Conservation (phyloP, 2,797 vertebrate genomes). For the Paratrypauchen microcephalus region DNA sequence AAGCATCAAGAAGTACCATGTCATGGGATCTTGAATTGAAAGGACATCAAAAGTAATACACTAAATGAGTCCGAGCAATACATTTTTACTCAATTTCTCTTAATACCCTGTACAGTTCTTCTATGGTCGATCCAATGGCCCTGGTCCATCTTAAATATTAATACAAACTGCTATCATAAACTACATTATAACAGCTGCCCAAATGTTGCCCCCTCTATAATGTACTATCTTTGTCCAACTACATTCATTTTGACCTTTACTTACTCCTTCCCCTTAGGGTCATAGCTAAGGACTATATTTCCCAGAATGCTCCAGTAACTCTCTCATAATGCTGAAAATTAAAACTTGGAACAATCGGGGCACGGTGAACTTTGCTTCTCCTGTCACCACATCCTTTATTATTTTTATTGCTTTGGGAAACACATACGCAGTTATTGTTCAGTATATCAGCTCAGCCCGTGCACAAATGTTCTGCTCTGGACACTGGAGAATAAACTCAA, state of each 20-base stretch:
- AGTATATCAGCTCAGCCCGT: conserved; percentile 35
- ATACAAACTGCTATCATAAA: conserved; percentile 1
- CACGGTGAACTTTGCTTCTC: conserved; percentile 17
- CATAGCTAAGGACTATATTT: conserved; percentile 21
- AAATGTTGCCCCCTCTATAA: not conserved
- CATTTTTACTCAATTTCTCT: not conserved
- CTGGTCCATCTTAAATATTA: not conserved
- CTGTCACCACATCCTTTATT: conserved; percentile 28
- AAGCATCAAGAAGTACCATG: too few species aligned
- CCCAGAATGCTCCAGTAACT: conserved; percentile 24
- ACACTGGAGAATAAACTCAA: conserved; percentile 42
- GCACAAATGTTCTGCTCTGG: conserved; percentile 26
- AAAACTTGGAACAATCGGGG: conserved; percentile 18
- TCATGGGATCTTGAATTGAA: too few species aligned
- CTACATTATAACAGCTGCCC: not conserved
- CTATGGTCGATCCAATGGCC: not conserved
- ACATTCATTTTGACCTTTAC: conserved; percentile 24
- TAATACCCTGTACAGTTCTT: not conserved
- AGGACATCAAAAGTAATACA: not conserved
- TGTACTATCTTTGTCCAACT: conserved; percentile 4
- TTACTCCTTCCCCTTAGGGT: conserved; percentile 3
- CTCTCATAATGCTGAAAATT: conserved; percentile 23
- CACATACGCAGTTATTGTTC: conserved; percentile 22
- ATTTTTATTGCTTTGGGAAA: conserved; percentile 44
- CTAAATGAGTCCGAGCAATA: not conserved